Base-by-base conservation (phyloP, 1,140 invertebrate species). In the Orussus abietinus region DNA sequence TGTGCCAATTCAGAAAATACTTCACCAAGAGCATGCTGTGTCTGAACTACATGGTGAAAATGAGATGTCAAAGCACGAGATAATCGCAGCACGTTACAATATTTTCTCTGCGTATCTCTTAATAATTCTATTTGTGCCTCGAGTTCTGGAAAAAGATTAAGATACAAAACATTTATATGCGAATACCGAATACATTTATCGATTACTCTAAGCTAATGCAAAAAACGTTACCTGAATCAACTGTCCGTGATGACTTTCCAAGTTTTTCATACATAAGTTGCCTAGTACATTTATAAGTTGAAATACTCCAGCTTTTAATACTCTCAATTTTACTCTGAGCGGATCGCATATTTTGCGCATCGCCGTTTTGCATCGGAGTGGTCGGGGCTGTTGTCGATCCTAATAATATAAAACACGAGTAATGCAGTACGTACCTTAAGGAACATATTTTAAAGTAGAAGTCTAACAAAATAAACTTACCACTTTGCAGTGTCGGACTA, bases 281-380 rank as follows among this genome's bases (percentile, higher is more conserved):
- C 52, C 90, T 90, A 0, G 93, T 96, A 64, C 92, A 97, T 72
- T 97, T 97, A 64, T 95, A 97, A 1, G 94, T 96, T 39, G 92
- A 95, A 61, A 96, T 89, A 59, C 92, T 91, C 95, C 95, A 98
- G 60, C 90, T 92, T 66, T 90, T 92, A 26, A 97, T 76, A 22
- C 85, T 84, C 66, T 96, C 93, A 63, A 97, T 88, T 72, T 83
- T 87, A 51, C 80, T 89, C 48, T 74, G 75, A 15, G 82, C 76
- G 29, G 77, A 78, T 56, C 81, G 80, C 39, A 80, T 64, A 19
- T 81, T 73, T 52, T 77, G 80, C 26, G 69, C 76, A 64, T 74
- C 83, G 51, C 75, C 77, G 77, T 80, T 76, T 62, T 84, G 77
- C 37, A 70, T 55, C 54, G 80, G 62, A 49, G 77, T 62, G 60